A percentile compares a stretch with the other conserved stretches of the same genome.
phyloP scores from a whole-genome alignment of 2,888 invertebrate species.

The Plebejus anna region DNA sequence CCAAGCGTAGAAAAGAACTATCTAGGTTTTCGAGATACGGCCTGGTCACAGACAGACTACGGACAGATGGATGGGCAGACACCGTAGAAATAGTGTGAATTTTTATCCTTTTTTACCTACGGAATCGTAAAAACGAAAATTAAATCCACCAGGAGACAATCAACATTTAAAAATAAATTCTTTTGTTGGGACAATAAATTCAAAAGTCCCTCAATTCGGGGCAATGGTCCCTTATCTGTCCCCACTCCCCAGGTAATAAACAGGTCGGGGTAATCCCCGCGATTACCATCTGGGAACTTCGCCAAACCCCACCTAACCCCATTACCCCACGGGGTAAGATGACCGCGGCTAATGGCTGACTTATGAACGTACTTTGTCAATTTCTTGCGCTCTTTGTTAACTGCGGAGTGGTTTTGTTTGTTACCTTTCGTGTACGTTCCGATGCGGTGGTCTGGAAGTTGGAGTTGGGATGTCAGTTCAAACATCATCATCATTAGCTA shows the following conservation, averaged over 20 bases:
- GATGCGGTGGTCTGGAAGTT: background rate
- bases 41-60: too few species aligned
- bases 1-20: too few species aligned
- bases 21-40: too few species aligned
- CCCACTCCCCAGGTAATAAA: constrained; percentile 29
- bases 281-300: constrained; percentile 27
- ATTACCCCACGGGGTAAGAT: background rate
- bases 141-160: background rate
- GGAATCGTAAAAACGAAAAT: background rate
- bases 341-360: constrained; percentile 21
- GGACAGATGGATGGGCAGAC: too few species aligned
- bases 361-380: constrained; percentile 27
- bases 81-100: too few species aligned
- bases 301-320: constrained; percentile 11
- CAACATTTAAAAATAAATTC: background rate
- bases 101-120: background rate
- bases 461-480: background rate
- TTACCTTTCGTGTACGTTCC: background rate
- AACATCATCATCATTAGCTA: background rate
- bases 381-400: constrained; percentile 22
- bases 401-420: background rate
- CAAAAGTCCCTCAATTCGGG: background rate
- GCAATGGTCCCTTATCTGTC: background rate
- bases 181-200: background rate
- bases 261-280: constrained; percentile 27